Conservation (phyloP, 2,888 invertebrate species). For the Troglohyphantes excavatus region DNA sequence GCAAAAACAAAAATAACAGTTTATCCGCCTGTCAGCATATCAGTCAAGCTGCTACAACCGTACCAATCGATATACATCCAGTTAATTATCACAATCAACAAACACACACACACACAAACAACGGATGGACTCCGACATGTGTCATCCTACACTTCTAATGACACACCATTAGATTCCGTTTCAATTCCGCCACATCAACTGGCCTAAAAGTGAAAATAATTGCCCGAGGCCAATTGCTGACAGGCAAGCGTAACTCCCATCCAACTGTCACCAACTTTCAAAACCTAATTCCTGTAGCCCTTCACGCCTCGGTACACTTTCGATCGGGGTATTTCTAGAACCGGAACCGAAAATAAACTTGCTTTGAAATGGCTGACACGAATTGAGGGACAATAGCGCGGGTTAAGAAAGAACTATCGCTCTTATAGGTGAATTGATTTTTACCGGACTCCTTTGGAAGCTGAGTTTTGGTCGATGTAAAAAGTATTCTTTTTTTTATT, state of each 20-base stretch:
- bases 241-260: neutral
- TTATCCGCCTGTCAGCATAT: no score
- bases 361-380: conserved; percentile 34
- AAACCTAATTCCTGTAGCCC: conserved; percentile 53
- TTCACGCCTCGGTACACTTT: conserved; percentile 41
- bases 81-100: no score
- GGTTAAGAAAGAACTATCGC: no score
- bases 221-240: neutral
- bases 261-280: conserved; percentile 60
- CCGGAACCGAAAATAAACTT: conserved; percentile 47
- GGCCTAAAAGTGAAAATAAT: conserved; percentile 49
- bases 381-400: conserved; percentile 2
- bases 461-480: no score
- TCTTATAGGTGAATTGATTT: no score
- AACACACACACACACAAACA: no score
- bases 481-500: no score
- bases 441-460: no score
- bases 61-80: no score
- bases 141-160: conserved; percentile 12
- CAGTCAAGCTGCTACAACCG: no score
- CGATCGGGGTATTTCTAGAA: conserved; percentile 11
- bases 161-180: conserved; percentile 6
- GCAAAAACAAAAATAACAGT: no score
- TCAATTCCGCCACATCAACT: conserved; percentile 19
- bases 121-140: neutral